Percentiles rank a stretch among this genome's conserved stretches.
Conservation (phyloP, 2,888 invertebrate genomes). For the Philonicus albiceps region DNA sequence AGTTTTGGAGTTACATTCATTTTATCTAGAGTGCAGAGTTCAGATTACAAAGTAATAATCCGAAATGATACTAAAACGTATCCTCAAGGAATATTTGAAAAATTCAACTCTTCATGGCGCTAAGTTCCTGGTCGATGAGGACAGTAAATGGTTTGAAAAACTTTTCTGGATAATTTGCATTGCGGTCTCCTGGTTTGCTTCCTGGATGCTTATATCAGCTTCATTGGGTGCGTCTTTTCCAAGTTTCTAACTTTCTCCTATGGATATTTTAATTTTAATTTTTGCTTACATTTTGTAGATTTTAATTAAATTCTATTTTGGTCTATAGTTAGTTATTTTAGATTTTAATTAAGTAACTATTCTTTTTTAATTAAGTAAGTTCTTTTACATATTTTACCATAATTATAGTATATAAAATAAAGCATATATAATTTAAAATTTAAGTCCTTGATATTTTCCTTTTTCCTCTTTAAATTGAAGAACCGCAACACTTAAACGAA, state of each 20-base stretch:
- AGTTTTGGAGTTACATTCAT: neutral
- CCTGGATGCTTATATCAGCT: constrained; percentile 70
- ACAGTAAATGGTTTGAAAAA: constrained; percentile 67
- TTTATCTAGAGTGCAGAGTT: neutral
- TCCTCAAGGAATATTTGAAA: constrained; percentile 69
- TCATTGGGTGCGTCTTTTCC: constrained; percentile 61
- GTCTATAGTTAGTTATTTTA: too few relatives aligned
- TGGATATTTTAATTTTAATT: neutral
- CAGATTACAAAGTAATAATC: neutral
- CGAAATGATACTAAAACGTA: constrained; percentile 52
- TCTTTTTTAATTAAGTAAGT: neutral
- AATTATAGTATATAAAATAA: neutral
- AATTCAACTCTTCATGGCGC: constrained; percentile 77
- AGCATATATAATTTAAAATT: neutral
- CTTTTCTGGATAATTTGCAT: constrained; percentile 74
- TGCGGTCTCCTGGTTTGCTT: constrained; percentile 73
- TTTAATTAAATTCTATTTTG: neutral
- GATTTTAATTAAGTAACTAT: too few relatives aligned
- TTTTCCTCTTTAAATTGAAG: neutral
- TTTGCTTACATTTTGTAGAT: neutral
- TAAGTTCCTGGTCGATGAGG: constrained; percentile 73
- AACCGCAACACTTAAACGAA: neutral
- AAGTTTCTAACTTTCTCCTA: neutral
- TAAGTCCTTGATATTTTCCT: neutral
- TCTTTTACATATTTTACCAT: neutral